Percentiles rank a stretch among this genome's conserved stretches.
phyloP scores from a whole-genome alignment of 23 tunicate species.

The Corella eumyota region DNA sequence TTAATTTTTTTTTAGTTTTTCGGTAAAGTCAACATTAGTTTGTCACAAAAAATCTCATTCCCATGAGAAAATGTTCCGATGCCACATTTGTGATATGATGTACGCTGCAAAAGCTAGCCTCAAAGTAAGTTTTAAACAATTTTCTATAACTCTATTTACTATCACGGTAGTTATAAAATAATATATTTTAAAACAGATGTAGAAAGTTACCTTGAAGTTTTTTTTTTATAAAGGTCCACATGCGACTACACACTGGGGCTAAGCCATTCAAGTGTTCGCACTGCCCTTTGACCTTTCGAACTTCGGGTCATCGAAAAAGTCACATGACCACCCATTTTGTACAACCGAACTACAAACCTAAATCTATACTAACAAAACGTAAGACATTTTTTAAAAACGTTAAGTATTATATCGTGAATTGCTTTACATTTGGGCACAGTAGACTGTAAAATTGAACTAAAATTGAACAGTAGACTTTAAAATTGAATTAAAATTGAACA shows the following conservation, averaged over 20 bases:
- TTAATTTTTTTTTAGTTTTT: constrained; percentile 40
- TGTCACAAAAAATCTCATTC: constrained; percentile 42
- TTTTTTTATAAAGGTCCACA: constrained; percentile 50
- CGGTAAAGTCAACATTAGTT: constrained; percentile 49
- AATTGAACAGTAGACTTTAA: too few species aligned
- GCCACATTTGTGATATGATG: constrained; percentile 84
- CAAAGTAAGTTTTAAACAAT: constrained; percentile 58
- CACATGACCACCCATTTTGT: constrained; percentile 57
- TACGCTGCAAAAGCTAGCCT: constrained; percentile 66
- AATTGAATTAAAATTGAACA: background rate
- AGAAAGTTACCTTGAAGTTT: background rate
- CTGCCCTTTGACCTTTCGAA: constrained; percentile 45
- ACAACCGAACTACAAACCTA: constrained; percentile 6
- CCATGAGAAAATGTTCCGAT: constrained; percentile 56
- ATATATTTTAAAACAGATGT: background rate
- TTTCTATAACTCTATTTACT: too few species aligned
- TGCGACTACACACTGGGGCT: constrained; percentile 86
- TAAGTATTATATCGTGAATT: too few species aligned
- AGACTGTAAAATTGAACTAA: too few species aligned
- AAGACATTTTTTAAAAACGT: too few species aligned
- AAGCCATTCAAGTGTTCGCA: constrained; percentile 84
- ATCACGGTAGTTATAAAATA: too few species aligned
- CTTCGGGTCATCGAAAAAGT: constrained; percentile 49
- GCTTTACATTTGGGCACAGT: too few species aligned
- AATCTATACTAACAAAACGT: background rate